These are phyloP conservation scores for Cheumatopsyche charites DNA, from an alignment of 1,140 invertebrate genomes.

Conservation along the genomic window DNA sequence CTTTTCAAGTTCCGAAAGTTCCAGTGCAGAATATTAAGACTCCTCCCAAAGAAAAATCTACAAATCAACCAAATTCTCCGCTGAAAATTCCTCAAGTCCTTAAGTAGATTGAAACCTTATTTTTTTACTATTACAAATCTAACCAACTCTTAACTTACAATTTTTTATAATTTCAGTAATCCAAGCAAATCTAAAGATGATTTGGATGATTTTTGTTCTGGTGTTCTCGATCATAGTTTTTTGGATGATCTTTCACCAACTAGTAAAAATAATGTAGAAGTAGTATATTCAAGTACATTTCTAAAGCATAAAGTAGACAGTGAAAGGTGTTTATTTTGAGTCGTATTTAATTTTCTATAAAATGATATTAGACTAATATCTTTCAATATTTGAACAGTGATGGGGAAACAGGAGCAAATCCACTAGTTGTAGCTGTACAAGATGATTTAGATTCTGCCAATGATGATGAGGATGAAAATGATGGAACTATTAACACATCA, in stretches of 20 bases:
- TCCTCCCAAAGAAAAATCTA: background rate
- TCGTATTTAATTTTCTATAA: no score
- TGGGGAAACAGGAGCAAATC: slow-evolving; percentile 77
- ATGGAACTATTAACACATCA: background rate
- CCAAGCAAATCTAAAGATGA: slow-evolving; percentile 53
- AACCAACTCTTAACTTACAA: background rate
- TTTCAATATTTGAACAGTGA: slow-evolving; percentile 62
- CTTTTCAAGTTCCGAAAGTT: background rate
- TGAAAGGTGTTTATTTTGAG: slow-evolving; percentile 63
- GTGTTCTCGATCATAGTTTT: slow-evolving; percentile 79
- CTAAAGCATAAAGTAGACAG: slow-evolving; percentile 57
- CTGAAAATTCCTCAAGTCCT: background rate
- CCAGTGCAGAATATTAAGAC: background rate
- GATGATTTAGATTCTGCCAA: slow-evolving; percentile 84
- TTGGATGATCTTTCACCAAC: slow-evolving; percentile 72
- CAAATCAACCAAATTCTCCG: slow-evolving; percentile 2
- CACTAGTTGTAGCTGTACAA: slow-evolving; percentile 84
- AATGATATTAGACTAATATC: background rate
- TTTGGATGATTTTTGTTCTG: slow-evolving; percentile 87
- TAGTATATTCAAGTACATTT: slow-evolving; percentile 51
- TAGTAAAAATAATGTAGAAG: slow-evolving; percentile 57
- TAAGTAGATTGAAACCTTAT: background rate
- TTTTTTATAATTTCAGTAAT: background rate
- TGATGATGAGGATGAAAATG: slow-evolving; percentile 51
- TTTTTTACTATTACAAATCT: background rate